Base-by-base conservation (phyloP, 2,888 invertebrate species). In the Mellilla xanthometata region DNA sequence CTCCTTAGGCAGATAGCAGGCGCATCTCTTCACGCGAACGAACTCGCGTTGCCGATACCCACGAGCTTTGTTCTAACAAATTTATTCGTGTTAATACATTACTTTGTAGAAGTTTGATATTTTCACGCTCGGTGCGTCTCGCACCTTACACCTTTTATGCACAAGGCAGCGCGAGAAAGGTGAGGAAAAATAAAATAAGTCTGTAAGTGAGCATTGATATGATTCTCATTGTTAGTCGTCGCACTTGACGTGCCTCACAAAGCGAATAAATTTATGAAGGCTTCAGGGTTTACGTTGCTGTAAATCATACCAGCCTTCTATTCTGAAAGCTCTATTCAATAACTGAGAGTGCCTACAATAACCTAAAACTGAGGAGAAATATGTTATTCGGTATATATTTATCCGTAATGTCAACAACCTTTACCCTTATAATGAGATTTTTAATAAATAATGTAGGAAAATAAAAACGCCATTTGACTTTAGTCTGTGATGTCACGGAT, bases 1-100 rank as follows among this genome's bases (percentile, higher is more conserved):
- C 74, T 78, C 74, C 75, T 76, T 75, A 71, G 66, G 66, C 62
- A 64, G 68, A 71, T 62, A 70, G 69, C 65, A 59, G 67, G 71
- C 61, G 70, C 64, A 63, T 60, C 57, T 62, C 57, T 63, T 60
- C 56, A 58, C 59, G 44, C 52, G n/a, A n/a, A n/a, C 15, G n/a
- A n/a, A 27, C 23, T 32, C 31, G 40, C 43, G 42, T 38, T 46
- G 19, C 4, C 4, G 7, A 24, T 19, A n/a, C n/a, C n/a, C 15
- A 6, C 15, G 15, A 19, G 3, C 15, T 5, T 19, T 19, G 15
- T 19, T 19, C 15, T 3, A n/a, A 19, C 6, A 6, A 3, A 19
- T 19, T 19, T 19, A 19, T 19, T 19, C 15, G 6, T 19, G 15
- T 19, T 6, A 1, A 5, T 19, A 19, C 6, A n/a, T 19, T 19